phyloP scores from a whole-genome alignment of 2,888 invertebrate species.

The Cantharis nigra region DNA sequence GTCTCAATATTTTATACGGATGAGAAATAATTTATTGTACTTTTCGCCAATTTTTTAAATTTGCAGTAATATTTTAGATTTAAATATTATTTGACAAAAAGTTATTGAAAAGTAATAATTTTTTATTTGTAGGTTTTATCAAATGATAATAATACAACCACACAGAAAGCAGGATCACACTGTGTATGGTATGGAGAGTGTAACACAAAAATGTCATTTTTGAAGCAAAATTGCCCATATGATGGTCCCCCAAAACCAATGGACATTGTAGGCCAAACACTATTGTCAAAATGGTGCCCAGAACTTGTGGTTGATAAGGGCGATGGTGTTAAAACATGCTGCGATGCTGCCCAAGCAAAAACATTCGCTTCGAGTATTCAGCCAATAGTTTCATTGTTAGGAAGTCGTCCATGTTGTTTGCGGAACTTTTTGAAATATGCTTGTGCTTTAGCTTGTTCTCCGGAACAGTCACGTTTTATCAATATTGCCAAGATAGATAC shows the following conservation, averaged over 20 bases:
- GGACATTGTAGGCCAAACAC: conserved; percentile 51
- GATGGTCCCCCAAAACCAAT: conserved; percentile 64
- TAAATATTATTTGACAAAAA: too few relatives aligned
- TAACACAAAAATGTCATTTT: conserved; percentile 47
- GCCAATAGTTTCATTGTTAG: conserved; percentile 66
- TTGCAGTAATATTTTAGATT: too few relatives aligned
- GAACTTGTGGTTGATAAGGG: conserved; percentile 56
- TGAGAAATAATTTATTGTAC: too few relatives aligned
- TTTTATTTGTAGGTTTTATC: background rate
- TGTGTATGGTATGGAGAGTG: conserved; percentile 79
- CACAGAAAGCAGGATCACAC: conserved; percentile 53
- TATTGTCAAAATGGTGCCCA: conserved; percentile 69
- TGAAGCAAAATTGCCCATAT: conserved; percentile 64
- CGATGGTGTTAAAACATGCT: conserved; percentile 63
- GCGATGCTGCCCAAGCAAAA: conserved; percentile 67
- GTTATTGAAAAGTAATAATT: too few relatives aligned
- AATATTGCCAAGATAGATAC: conserved; percentile 58
- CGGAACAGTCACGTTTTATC: conserved; percentile 75
- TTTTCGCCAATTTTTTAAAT: too few relatives aligned
- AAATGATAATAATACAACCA: background rate
- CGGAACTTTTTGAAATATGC: conserved; percentile 81
- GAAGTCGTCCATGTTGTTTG: conserved; percentile 87
- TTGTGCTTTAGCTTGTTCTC: conserved; percentile 84
- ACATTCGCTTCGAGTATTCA: conserved; percentile 63
- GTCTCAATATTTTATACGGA: too few relatives aligned